Evolutionary conservation across 2,888 invertebrate genomes (phyloP), one percentile per base, ranked within the genome.

Genomic region (Hirudinaria manillensis): DNA sequence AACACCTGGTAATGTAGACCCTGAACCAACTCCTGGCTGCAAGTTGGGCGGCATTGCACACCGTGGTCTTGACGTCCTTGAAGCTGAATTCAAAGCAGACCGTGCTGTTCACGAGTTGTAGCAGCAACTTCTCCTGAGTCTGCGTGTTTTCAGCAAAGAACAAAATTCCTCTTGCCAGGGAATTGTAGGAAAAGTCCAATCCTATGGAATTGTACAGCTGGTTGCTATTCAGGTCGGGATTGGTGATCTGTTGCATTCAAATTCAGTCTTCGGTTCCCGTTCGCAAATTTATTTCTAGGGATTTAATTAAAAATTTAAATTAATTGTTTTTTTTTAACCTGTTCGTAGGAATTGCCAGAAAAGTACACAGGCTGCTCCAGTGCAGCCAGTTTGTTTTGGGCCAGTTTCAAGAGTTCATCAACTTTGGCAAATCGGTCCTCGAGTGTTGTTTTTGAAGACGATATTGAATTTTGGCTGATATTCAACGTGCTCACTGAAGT

Each of bases 321-420:
- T 45, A 45, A 2, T 45, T 1, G 16, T 2, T 45, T 45, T 45
- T 45, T 45, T 45, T 7, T n/a, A 24, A 45, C 67, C 32, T 68
- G 67, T 32, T 74, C 67, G 21, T 76, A 76, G 13, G 75, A 71
- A n/a, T 32, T 77, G 10, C 77, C 76, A 56, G 76, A 70, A 70
- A 81, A 80, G 21, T 70, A 75, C 13, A 81, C 79, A 19, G 82
- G 81, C 70, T 79, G 79, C 45, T 79, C 78, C 29, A 81, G 72
- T 55, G 72, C 72, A 16, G 65, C 70, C 13, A 80, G 67, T 36
- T 76, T 66, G 13, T 53, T n/a, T 72, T 72, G 70, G 16, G 79
- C 78, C 29, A 67, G 61, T 13, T 56, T 73, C 1, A 73, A 24
- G 24, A 61, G 55, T 27, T 56, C 65, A 21, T 65, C 45, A 19